phyloP scores from a whole-genome alignment of 1,140 invertebrate species.

The Drosophila ficusphila region DNA sequence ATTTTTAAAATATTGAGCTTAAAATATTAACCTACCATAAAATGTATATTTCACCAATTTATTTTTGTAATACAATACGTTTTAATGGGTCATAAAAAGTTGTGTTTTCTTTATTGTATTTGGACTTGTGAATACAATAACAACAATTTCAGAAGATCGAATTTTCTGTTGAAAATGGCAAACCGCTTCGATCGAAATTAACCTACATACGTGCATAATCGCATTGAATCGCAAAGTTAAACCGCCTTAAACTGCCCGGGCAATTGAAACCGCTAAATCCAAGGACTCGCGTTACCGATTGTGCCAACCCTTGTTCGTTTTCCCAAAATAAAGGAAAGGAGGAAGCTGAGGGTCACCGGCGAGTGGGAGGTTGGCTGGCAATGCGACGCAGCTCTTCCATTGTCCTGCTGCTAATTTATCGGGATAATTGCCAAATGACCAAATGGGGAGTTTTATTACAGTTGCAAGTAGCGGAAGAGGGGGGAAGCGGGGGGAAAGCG shows the following conservation, averaged over 20 bases:
- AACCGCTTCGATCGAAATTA: background rate
- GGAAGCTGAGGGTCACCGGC: conserved; percentile 16
- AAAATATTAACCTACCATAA: too few relatives aligned
- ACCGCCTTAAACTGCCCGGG: background rate
- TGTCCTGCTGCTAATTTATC: conserved; percentile 74
- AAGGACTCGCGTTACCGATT: background rate
- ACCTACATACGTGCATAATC: background rate
- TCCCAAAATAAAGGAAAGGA: background rate
- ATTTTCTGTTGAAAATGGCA: too few relatives aligned
- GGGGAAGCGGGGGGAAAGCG: background rate
- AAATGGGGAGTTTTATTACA: conserved; percentile 77
- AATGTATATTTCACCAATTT: too few relatives aligned
- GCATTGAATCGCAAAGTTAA: background rate
- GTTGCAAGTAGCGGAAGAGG: conserved; percentile 3
- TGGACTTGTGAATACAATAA: too few relatives aligned
- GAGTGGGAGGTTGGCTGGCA: conserved; percentile 8
- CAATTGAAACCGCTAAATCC: conserved; percentile 12
- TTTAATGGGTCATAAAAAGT: too few relatives aligned
- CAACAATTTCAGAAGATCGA: too few relatives aligned
- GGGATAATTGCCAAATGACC: conserved; percentile 77
- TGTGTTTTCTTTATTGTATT: too few relatives aligned
- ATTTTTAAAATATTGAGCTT: too few relatives aligned
- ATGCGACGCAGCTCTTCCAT: conserved; percentile 40
- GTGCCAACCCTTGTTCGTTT: conserved; percentile 17
- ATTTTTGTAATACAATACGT: too few relatives aligned